Conservation (phyloP, 2,888 invertebrate genomes). For the Pantelozetes paolii region DNA sequence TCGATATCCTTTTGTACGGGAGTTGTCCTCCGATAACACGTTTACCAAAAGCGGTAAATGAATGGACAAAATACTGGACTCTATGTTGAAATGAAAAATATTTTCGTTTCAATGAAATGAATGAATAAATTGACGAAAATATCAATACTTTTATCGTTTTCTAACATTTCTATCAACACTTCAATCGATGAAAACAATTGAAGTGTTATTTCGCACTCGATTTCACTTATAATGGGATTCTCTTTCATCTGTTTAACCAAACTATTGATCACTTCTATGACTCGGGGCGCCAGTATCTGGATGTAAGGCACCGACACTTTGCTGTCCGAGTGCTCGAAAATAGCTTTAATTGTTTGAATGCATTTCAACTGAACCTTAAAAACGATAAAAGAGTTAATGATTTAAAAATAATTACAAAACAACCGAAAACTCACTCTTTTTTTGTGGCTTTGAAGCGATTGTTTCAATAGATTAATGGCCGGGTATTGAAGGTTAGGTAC, state of each 20-base stretch:
- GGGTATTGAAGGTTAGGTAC: conserved; percentile 81
- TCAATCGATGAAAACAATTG: conserved; percentile 72
- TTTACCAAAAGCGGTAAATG: conserved; percentile 85
- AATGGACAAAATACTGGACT: conserved; percentile 80
- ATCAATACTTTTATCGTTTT: conserved; percentile 68
- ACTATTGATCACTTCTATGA: conserved; percentile 62
- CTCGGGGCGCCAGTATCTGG: conserved; percentile 70
- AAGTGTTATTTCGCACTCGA: conserved; percentile 66
- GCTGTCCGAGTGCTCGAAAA: conserved; percentile 68
- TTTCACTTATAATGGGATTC: conserved; percentile 60
- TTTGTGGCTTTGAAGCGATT: conserved; percentile 59
- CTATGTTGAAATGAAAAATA: conserved; percentile 57
- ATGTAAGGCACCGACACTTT: conserved; percentile 72
- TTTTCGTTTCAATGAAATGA: conserved; percentile 37
- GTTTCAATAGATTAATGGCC: conserved; percentile 84
- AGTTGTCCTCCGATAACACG: conserved; percentile 67
- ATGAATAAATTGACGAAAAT: conserved; percentile 13
- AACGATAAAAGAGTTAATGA: background rate
- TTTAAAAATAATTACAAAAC: no score
- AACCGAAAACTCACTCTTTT: conserved; percentile 32
- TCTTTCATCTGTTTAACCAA: conserved; percentile 64
- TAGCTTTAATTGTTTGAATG: conserved; percentile 69
- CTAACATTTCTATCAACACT: conserved; percentile 66
- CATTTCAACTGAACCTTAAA: conserved; percentile 71
- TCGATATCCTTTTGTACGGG: conserved; percentile 59